Evolutionary conservation across 2,113 vertebrate species (phyloP).

Genomic region (Rattus norvegicus): DNA sequence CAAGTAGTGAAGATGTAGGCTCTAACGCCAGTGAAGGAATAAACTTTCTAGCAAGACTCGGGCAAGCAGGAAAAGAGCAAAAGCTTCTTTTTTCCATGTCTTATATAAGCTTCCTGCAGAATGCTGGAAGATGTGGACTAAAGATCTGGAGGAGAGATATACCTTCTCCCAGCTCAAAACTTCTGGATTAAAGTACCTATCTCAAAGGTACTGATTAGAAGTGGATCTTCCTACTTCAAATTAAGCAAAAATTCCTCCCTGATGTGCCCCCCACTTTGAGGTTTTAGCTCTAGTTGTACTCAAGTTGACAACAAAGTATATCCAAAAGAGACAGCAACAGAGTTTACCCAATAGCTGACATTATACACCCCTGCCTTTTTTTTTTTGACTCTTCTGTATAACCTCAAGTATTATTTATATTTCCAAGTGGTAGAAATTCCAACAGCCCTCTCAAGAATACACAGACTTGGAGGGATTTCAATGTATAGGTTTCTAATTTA

Average conservation of each 20-base stretch:
- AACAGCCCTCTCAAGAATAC: rapidly evolving
- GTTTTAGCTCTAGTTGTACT: background rate
- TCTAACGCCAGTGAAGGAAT: background rate
- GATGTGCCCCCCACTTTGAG: background rate
- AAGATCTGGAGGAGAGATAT: background rate
- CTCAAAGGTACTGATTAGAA: background rate
- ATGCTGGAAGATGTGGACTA: too few species aligned
- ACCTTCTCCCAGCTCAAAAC: background rate
- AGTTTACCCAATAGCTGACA: background rate
- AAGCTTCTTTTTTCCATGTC: background rate
- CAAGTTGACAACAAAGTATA: background rate
- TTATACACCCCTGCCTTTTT: background rate
- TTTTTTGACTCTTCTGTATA: background rate
- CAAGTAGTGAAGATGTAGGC: background rate
- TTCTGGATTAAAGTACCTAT: background rate
- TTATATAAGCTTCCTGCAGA: background rate
- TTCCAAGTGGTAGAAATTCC: background rate
- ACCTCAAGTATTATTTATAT: background rate
- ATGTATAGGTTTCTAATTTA: background rate
- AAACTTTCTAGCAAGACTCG: background rate
- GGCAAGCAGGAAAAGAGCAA: background rate
- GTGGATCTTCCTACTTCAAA: too few species aligned
- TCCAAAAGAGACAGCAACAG: background rate
- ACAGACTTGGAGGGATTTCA: background rate
- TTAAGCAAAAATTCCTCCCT: background rate